Base-by-base conservation (phyloP, 2,797 vertebrate genomes). In the Mionectes olivaceus region DNA sequence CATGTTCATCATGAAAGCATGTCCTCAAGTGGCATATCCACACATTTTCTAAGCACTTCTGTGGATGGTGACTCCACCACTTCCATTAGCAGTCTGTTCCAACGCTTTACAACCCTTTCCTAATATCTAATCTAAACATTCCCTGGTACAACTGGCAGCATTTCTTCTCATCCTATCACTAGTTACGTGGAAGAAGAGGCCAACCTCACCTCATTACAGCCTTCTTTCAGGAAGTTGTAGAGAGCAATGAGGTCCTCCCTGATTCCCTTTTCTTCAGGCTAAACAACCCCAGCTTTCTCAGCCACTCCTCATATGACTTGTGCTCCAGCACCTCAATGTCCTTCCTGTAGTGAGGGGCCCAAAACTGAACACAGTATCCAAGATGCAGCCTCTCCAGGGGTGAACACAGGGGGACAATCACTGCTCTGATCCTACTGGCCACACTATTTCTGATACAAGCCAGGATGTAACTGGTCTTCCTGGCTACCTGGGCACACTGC, bases 111-210 rank as follows among this genome's bases (percentile, higher is more conserved):
- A 83, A 16, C 17, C 19, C n/a, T 70, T 52, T 89, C 30, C 30
- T 52, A 27, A 59, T 33, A 46, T 32, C 39, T 22, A 65, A 0
- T 52, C 25, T 46, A 59, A 65, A 65, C 12, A 6, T 77, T 5
- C 11, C 44, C 63, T 19, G 30, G 6, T 33, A 53, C 46, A 59
- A 46, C 5, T 41, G 13, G 15, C 0, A 0, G 6, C n/a, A 71
- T 71, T 83, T 71, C 33, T 7, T 59, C 21, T 59, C 49, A 52
- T 41, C 25, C 30, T 41, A 27, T 46, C 30, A 25, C 39, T 46
- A 32, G 55, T 35, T 35, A 59, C 25, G 5, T 28, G 15, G 19
- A 22, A 78, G 39, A 65, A 53, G 22, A 78, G 30, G 15, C 25
- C 1, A 2, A 39, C 1, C 4, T 10, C 28, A 39, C 30, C 21